Conservation (phyloP, 2,888 invertebrate species). For the Crepidodera aurea region DNA sequence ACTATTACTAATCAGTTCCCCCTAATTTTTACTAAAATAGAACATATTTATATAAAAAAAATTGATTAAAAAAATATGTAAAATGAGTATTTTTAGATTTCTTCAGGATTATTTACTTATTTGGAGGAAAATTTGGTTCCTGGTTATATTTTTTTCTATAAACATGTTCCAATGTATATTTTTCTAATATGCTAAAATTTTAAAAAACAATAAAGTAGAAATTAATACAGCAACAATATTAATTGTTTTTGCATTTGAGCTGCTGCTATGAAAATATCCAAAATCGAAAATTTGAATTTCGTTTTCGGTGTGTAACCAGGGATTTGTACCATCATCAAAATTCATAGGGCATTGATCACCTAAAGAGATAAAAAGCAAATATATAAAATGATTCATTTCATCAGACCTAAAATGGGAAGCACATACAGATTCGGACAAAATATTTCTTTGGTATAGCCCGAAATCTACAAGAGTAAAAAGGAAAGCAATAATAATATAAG, state of each 20-base stretch:
- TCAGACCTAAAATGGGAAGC: too few species aligned
- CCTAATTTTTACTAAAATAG: neutral
- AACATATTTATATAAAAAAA: too few species aligned
- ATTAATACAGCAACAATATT: neutral
- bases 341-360: constrained; percentile 97
- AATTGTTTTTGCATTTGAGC: constrained; percentile 9
- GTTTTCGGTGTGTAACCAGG: constrained; percentile 79
- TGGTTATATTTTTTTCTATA: too few species aligned
- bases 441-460: too few species aligned
- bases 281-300: constrained; percentile 76
- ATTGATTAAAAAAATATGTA: too few species aligned
- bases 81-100: too few species aligned
- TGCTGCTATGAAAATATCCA: constrained; percentile 46
- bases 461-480: too few species aligned
- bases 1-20: neutral
- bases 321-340: constrained; percentile 92
- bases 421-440: too few species aligned
- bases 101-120: too few species aligned
- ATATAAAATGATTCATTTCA: neutral
- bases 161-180: neutral
- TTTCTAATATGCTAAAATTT: neutral
- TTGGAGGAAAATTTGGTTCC: too few species aligned
- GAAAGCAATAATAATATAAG: too few species aligned
- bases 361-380: constrained; percentile 61
- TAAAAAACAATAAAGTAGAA: neutral